These are phyloP conservation scores for Drosophila obscura DNA, from an alignment of 1,140 invertebrate species.

Conservation along the genomic window DNA sequence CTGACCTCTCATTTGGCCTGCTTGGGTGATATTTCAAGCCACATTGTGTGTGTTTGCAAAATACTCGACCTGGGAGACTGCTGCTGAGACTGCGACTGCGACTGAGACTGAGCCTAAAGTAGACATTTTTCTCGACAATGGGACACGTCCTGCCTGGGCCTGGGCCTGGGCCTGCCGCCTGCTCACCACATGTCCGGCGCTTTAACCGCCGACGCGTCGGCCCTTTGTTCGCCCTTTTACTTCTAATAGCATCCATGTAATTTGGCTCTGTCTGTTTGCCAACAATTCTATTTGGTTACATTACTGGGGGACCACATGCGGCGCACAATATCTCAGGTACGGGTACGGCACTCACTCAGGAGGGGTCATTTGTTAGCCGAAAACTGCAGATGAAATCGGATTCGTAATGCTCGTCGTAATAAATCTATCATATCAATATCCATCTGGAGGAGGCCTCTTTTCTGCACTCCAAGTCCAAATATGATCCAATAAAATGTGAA, in stretches of 20 bases:
- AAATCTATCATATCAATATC: too few relatives aligned
- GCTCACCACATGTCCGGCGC: constrained; percentile 62
- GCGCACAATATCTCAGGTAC: constrained; percentile 28
- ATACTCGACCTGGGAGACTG: constrained; percentile 26
- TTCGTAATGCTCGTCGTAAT: not conserved
- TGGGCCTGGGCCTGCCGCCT: not conserved
- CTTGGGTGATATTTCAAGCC: constrained; percentile 68
- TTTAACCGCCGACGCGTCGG: constrained; percentile 47
- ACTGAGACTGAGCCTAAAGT: constrained; percentile 22
- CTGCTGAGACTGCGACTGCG: constrained; percentile 10
- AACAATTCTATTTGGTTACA: constrained; percentile 81
- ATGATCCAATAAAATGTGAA: constrained; percentile 52
- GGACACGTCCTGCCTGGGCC: constrained; percentile 6
- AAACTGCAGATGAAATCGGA: not conserved
- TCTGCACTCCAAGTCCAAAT: constrained; percentile 34
- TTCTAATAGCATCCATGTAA: constrained; percentile 80
- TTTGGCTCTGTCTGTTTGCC: constrained; percentile 73
- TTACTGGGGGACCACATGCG: constrained; percentile 66
- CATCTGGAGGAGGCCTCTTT: constrained; percentile 20
- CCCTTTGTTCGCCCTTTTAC: constrained; percentile 70
- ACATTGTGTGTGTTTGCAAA: constrained; percentile 54
- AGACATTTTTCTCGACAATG: constrained; percentile 44
- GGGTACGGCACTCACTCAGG: constrained; percentile 7
- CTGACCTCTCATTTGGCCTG: constrained; percentile 56
- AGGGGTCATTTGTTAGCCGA: constrained; percentile 3